phyloP scores from a whole-genome alignment of 1,140 invertebrate species.

The Neodiprion pinetum region DNA sequence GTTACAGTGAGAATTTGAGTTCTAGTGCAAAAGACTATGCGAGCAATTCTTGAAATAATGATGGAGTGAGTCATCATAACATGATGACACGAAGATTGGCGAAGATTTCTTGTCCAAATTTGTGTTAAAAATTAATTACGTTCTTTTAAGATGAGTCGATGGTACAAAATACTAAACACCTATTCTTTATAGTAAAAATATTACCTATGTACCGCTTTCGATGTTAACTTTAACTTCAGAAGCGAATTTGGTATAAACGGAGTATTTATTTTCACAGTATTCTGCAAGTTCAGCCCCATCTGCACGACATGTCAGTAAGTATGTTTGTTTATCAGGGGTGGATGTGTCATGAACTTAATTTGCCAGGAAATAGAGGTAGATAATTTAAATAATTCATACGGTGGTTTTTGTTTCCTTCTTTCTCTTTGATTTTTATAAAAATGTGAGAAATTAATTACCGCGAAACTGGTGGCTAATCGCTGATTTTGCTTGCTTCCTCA shows the following conservation, averaged over 20 bases:
- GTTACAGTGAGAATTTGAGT: too few species aligned
- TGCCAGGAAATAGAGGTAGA: not conserved
- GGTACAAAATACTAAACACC: too few species aligned
- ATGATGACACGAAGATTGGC: too few species aligned
- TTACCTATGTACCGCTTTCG: conserved; percentile 2
- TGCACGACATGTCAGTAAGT: conserved; percentile 97
- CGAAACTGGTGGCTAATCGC: conserved; percentile 11
- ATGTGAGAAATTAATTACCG: conserved; percentile 29
- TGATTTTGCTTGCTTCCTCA: conserved; percentile 64
- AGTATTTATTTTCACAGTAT: conserved; percentile 74
- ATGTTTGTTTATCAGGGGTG: conserved; percentile 39
- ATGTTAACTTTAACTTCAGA: conserved; percentile 18
- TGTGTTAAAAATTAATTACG: too few species aligned
- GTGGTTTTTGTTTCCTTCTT: not conserved
- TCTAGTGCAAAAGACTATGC: too few species aligned
- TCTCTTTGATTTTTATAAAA: conserved; percentile 16
- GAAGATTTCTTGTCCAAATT: too few species aligned
- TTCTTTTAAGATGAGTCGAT: too few species aligned
- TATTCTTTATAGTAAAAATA: conserved; percentile 35
- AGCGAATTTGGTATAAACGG: too few species aligned
- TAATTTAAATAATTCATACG: not conserved
- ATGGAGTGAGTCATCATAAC: too few species aligned
- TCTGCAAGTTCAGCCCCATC: conserved; percentile 96
- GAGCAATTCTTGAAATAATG: too few species aligned
- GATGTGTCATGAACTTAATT: not conserved